Evolutionary conservation across 2,888 invertebrate genomes (phyloP).

Genomic region (Phyllotreta cruciferae): DNA sequence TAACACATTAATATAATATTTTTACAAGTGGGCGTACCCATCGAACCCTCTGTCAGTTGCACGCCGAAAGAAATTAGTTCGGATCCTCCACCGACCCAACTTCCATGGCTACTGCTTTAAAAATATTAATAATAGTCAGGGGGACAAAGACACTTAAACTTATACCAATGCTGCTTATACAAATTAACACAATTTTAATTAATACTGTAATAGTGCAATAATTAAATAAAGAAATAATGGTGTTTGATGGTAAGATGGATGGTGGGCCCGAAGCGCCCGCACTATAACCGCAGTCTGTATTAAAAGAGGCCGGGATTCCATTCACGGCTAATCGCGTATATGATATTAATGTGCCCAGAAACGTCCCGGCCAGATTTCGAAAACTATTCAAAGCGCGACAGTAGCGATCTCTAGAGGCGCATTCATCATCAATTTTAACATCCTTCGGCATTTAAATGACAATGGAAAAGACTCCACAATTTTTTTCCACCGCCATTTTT

Average conservation of each 20-base stretch:
- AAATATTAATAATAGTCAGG: conserved; percentile 31
- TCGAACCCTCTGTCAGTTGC: conserved; percentile 59
- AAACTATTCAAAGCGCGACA: conserved; percentile 59
- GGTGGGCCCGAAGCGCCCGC: neutral
- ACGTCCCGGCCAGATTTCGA: conserved; percentile 60
- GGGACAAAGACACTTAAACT: conserved; percentile 3
- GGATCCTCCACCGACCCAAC: conserved; percentile 42
- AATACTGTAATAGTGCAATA: too few species aligned
- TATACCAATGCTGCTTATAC: too few species aligned
- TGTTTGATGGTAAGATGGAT: neutral
- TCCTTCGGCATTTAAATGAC: conserved; percentile 53
- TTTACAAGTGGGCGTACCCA: conserved; percentile 59
- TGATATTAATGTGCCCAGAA: conserved; percentile 60
- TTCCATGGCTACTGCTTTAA: conserved; percentile 35
- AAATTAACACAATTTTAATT: too few species aligned
- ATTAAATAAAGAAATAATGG: too few species aligned
- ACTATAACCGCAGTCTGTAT: conserved; percentile 34
- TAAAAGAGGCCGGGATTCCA: conserved; percentile 54
- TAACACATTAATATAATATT: conserved; percentile 61
- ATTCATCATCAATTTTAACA: conserved; percentile 57
- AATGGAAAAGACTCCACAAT: conserved; percentile 52
- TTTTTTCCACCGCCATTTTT: too few species aligned
- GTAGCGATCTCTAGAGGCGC: conserved; percentile 56
- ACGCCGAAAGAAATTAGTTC: conserved; percentile 55
- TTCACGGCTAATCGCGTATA: conserved; percentile 61